Evolutionary conservation across 2,113 vertebrate species (phyloP).

Genomic region (Nanorana parkeri): DNA sequence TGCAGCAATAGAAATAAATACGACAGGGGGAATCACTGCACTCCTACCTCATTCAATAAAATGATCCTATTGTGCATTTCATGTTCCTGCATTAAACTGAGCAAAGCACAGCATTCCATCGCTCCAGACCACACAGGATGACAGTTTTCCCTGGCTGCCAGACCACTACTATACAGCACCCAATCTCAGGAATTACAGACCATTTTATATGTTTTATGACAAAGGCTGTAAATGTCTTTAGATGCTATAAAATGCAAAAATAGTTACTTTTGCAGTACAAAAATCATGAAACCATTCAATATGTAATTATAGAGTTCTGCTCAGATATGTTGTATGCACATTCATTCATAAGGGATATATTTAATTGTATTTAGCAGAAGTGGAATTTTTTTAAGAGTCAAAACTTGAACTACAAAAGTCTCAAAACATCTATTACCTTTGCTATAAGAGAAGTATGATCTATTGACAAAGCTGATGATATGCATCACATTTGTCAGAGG

Average conservation of each 20-base stretch:
- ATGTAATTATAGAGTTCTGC: too few species aligned
- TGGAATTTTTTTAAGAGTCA: too few species aligned
- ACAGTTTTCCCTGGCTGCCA: conserved; percentile 21
- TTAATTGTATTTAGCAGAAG: too few species aligned
- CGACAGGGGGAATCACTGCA: not conserved
- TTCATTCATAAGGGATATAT: too few species aligned
- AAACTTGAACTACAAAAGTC: too few species aligned
- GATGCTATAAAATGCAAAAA: not conserved
- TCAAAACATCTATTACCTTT: too few species aligned
- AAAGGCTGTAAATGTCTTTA: not conserved
- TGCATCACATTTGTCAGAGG: too few species aligned
- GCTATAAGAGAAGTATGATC: too few species aligned
- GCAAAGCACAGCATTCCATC: conserved; percentile 9
- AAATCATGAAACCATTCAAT: not conserved
- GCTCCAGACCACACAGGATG: conserved; percentile 27
- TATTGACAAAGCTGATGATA: too few species aligned
- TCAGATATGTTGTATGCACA: too few species aligned
- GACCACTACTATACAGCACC: not conserved
- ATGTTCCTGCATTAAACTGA: not conserved
- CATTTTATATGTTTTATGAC: not conserved
- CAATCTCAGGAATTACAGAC: conserved; percentile 9
- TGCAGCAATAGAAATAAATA: too few species aligned
- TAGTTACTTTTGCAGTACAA: not conserved
- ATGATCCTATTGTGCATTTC: not conserved
- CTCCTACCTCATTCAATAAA: not conserved